Conservation (phyloP, 2,888 invertebrate genomes). For the Orthosia gracilis region DNA sequence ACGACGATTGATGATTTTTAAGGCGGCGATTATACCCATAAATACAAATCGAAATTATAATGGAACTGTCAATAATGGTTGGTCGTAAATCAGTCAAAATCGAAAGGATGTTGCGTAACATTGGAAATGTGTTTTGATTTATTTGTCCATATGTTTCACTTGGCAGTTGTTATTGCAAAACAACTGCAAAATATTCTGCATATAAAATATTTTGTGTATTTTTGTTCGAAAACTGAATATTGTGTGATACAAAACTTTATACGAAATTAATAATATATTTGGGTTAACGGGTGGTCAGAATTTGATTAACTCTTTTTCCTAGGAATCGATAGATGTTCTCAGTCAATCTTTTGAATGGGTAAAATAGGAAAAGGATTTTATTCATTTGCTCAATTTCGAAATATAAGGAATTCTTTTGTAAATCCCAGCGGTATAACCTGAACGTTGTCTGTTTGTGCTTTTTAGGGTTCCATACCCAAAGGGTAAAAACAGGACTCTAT, state of each 20-base stretch:
- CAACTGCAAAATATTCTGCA: neutral
- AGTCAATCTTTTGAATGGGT: no score
- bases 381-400: no score
- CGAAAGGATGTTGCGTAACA: constrained; percentile 38
- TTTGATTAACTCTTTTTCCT: no score
- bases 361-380: no score
- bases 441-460: no score
- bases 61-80: neutral
- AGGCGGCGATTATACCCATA: constrained; percentile 19
- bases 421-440: no score
- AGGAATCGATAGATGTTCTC: no score
- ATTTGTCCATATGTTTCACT: constrained; percentile 40
- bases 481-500: no score
- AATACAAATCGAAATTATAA: constrained; percentile 19
- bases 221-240: neutral
- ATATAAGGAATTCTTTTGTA: no score
- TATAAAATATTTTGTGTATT: neutral
- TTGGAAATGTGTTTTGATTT: constrained; percentile 36
- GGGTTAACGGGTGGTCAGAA: neutral
- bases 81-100: constrained; percentile 32
- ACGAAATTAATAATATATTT: neutral
- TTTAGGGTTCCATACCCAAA: no score
- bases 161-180: neutral
- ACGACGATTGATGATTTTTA: constrained; percentile 18
- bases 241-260: neutral